Base-by-base conservation (phyloP, 2,888 invertebrate species). In the Trichopoda pennipes region DNA sequence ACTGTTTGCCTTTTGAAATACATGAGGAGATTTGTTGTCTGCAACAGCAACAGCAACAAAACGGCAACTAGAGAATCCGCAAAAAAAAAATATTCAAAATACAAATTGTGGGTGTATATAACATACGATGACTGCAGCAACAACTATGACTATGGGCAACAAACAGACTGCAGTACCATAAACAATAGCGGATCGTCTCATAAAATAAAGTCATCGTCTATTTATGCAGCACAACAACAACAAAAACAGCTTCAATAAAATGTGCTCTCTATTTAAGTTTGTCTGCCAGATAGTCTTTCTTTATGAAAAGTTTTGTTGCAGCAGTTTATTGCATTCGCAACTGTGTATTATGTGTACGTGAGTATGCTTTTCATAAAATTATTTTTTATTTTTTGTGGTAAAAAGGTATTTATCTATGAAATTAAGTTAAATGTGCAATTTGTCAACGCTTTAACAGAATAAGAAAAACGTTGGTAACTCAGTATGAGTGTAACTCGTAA, bases 161-260 rank as follows among this genome's bases (percentile, higher is more conserved):
- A 81, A 75, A 60, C 72, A 69, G 60, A 77, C 56, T 84, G 80
- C 77, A 73, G 83, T 83, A 75, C 73, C 55, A 84, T 81, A 83
- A 76, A 77, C 83, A 76, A 77, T 80, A 80, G 76, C 49, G 68
- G 63, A 66, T 78, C 63, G 74, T 68, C 74, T 77, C 68, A 82
- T 81, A 73, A 84, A 85, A 85, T 85, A 85, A 70, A 85, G 85
- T 85, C 85, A 85, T 85, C 84, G 84, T 81, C 81, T 83, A 75
- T 78, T 83, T 78, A 68, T 77, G 84, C 81, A 82, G 63, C 74
- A 80, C 66, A 82, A 75, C 81, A 82, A 68, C 82, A 79, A 60
- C 47, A 64, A 28, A 69, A 56, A 63, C 42, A 42, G 2, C 2
- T 14, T 7, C 58, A n/a, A n/a, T n/a, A n/a, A 12, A 19, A 19